phyloP scores from a whole-genome alignment of 1,140 invertebrate genomes.

The Aphis craccivora region DNA sequence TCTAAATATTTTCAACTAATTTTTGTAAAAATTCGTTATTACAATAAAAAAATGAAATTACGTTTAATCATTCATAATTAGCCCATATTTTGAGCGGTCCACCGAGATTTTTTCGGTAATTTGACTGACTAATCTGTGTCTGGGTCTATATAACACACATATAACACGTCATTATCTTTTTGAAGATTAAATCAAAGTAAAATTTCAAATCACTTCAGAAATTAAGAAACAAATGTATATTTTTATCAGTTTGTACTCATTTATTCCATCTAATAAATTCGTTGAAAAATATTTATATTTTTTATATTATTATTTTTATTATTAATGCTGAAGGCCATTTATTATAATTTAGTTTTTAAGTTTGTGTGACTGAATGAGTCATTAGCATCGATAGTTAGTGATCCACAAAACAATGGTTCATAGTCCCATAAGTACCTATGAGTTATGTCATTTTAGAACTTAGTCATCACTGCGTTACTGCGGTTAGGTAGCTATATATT shows the following conservation, averaged over 20 bases:
- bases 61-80: too few species aligned
- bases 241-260: background rate
- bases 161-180: too few species aligned
- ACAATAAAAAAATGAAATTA: too few species aligned
- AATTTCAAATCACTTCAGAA: too few species aligned
- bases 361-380: background rate
- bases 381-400: background rate
- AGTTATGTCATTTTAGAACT: background rate
- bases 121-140: too few species aligned
- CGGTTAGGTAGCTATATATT: background rate
- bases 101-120: too few species aligned
- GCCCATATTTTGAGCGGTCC: too few species aligned
- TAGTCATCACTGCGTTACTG: background rate
- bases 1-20: too few species aligned
- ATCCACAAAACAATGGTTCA: background rate
- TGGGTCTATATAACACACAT: too few species aligned
- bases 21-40: too few species aligned
- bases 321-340: background rate
- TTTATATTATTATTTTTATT: background rate
- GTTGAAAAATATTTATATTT: background rate
- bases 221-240: too few species aligned
- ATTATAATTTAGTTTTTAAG: background rate
- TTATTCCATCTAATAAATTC: background rate
- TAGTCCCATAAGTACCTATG: background rate
- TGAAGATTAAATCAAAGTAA: too few species aligned